Evolutionary conservation across 2,113 vertebrate genomes (phyloP), one percentile per base, ranked within the genome.

Genomic region (Chaetorhynchus papuensis): DNA sequence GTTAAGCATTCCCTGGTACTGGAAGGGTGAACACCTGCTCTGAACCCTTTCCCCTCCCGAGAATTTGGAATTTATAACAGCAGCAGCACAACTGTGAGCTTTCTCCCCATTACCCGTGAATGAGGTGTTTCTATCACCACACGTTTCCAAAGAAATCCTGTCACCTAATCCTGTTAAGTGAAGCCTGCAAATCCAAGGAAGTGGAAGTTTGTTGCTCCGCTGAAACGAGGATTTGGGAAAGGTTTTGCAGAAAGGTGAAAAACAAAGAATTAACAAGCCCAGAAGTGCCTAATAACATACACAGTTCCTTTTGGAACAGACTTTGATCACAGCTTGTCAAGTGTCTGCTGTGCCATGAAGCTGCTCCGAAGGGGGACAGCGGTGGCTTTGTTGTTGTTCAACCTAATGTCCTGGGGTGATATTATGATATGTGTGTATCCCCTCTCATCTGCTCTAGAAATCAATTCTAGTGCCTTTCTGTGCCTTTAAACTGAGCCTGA

Each of bases 81-180:
- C 74, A 61, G 16, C 39, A 61, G 52, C 50, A 68, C n/a, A 50
- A 69, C 33, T 17, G 39, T 83, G 82, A 93, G 42, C 63, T 70
- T 87, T 86, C 37, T 60, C 53, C 64, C 92, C 69, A 44, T 94
- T 81, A 80, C 91, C 94, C 61, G 35, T 53, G 63, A 86, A 72
- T 22, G 33, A 59, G 44, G 37, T 96, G 94, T 97, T 97, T 97
- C 97, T 95, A 90, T 96, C 90, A 57, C 59, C 69, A 80, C 61
- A 71, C 22, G 5, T 85, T 76, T 92, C 94, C 92, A 94, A 96
- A 96, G 94, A 96, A 96, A 93, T 84, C 83, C 52, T 85, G 30
- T 54, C 90, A 93, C 77, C 75, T 96, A 85, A 95, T 91, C 90
- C 39, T 95, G 86, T 92, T 93, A 94, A 52, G 31, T 50, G 68